A percentile compares a stretch with the other conserved stretches of the same genome.
phyloP scores from a whole-genome alignment of 2,113 vertebrate species.

The Phyllostomus hastatus region DNA sequence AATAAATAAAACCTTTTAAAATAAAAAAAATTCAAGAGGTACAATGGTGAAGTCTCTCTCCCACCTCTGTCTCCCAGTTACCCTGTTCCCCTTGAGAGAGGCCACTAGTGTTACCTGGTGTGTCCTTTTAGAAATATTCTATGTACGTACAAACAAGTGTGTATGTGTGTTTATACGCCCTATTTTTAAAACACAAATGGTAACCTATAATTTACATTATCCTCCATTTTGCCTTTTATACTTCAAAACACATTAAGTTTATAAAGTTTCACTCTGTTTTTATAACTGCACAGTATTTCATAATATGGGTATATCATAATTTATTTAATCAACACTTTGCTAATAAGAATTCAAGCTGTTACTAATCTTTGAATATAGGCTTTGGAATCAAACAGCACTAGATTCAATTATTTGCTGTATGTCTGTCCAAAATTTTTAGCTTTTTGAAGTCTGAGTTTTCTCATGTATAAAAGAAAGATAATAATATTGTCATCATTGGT shows the following conservation, averaged over 20 bases:
- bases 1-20: too few relatives aligned
- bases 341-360: constrained; percentile 27
- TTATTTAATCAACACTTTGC: constrained; percentile 29
- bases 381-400: constrained; percentile 36
- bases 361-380: constrained; percentile 23
- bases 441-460: constrained; percentile 41
- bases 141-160: not conserved
- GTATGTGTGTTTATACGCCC: not conserved
- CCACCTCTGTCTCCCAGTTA: not conserved
- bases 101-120: not conserved
- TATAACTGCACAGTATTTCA: not conserved
- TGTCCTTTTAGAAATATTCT: constrained; percentile 13
- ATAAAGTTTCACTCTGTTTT: constrained; percentile 21
- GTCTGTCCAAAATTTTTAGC: not conserved
- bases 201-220: not conserved
- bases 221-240: constrained; percentile 5
- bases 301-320: not conserved
- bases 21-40: not conserved
- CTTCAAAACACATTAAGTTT: constrained; percentile 30
- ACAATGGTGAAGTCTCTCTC: not conserved
- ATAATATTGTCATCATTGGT: constrained; percentile 18
- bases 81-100: not conserved
- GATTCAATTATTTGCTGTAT: not conserved
- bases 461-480: constrained; percentile 5
- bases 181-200: not conserved